Percentiles rank a stretch among this genome's conserved stretches.
Evolutionary conservation across 2,113 vertebrate genomes (phyloP).

Genomic region (Turdus rufiventris): DNA sequence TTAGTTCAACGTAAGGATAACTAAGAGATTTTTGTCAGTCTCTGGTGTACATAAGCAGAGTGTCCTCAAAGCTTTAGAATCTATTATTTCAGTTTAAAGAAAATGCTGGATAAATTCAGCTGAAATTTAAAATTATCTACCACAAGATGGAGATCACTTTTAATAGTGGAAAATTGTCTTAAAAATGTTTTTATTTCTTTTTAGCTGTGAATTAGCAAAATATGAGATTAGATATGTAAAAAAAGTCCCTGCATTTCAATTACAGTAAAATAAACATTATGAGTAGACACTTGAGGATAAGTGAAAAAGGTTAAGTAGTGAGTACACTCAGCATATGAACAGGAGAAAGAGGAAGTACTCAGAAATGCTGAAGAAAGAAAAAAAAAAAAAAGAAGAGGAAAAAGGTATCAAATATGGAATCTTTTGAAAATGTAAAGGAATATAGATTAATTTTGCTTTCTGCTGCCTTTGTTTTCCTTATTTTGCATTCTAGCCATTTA

Average conservation of each 20-base stretch:
- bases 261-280: neutral
- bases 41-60: neutral
- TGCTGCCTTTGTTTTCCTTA: neutral
- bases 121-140: neutral
- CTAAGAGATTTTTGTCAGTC: neutral
- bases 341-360: neutral
- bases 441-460: neutral
- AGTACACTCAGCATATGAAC: neutral
- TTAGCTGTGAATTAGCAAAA: neutral
- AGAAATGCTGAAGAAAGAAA: neutral
- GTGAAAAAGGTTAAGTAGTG: neutral
- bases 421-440: neutral
- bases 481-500: neutral
- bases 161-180: neutral
- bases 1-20: neutral
- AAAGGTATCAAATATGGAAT: neutral
- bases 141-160: neutral
- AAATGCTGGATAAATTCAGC: neutral
- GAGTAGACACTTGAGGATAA: neutral
- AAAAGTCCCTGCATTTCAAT: neutral
- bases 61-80: neutral
- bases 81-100: neutral
- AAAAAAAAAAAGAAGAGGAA: neutral
- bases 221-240: neutral
- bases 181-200: neutral